Base-by-base conservation (phyloP, 1,140 invertebrate species). In the Teleopsis dalmanni region DNA sequence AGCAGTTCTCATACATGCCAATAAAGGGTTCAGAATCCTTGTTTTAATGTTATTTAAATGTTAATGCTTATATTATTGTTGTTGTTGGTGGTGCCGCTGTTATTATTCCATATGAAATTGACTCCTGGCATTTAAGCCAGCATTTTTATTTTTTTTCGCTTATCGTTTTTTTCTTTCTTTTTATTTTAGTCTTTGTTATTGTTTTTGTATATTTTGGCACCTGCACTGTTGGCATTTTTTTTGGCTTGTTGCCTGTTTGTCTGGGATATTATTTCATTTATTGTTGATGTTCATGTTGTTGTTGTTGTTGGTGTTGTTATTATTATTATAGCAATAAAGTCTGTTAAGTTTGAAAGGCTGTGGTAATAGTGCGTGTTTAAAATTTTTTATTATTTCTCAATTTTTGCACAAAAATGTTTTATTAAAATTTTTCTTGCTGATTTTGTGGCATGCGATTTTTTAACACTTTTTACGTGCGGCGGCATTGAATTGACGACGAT, bases 391-490 rank as follows among this genome's bases (percentile, higher is more conserved):
- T 43, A 43, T 31, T 27, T 31, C 41, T 29, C 25, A 43, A 43
- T 43, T 42, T 42, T 40, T 42, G 14, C 13, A 8, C 22, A 6
- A 16, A 46, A 46, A 35, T 35, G 33, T 35, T 33, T 21, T 10
- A 18, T 21, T 21, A 26, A 35, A 46, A 23, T 19, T 10, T 36
- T 8, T 34, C 23, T 46, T 31, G 19, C 41, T 16, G n/a, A 25
- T 43, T 43, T 43, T 43, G 31, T 35, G 44, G 33, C 27, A 46
- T 46, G 44, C 44, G 19, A 46, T 46, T 46, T 36, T 26, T 46
- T 46, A 46, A 36, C 44, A 46, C 44, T 46, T 46, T 31, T 34
- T 35, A n/a, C n/a, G n/a, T n/a, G n/a, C n/a, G n/a, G n/a, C n/a
- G n/a, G n/a, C n/a, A n/a, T n/a, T n/a, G n/a, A n/a, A n/a, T n/a